Evolutionary conservation across 53 echinoderm and acorn worm genomes (phyloP).

Genomic region (Temnopleurus reevesii): DNA sequence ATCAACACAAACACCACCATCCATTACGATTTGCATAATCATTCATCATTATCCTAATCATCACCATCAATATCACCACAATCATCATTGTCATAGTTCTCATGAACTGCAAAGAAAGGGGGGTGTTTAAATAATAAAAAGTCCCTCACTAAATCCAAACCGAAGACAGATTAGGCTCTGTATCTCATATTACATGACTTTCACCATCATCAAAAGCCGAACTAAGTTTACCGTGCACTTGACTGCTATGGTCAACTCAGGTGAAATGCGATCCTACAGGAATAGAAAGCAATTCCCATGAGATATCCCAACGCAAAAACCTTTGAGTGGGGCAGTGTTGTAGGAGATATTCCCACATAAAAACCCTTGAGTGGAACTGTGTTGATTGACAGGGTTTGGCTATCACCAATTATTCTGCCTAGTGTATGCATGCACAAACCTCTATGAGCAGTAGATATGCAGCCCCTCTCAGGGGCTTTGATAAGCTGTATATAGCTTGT

Average conservation of each 20-base stretch:
- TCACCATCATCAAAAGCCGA: not conserved
- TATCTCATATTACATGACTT: not conserved
- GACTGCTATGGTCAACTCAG: not conserved
- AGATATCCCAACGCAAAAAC: not conserved
- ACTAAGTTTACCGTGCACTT: slow-evolving; percentile 5
- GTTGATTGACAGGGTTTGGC: not conserved
- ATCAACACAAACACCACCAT: no score
- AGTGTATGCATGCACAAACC: no score
- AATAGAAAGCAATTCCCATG: not conserved
- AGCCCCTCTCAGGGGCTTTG: no score
- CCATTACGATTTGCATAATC: no score
- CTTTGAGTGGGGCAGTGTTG: slow-evolving; percentile 7
- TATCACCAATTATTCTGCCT: no score
- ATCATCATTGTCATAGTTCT: no score
- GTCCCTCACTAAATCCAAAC: not conserved
- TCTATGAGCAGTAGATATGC: no score
- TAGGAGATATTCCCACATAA: not conserved
- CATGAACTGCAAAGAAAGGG: no score
- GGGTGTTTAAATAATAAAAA: not conserved
- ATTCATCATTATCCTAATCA: no score
- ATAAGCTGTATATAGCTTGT: no score
- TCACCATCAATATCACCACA: no score
- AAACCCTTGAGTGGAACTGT: slow-evolving; percentile 9
- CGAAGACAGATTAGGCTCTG: not conserved
- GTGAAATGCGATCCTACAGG: not conserved